Evolutionary conservation across 1,140 invertebrate species (phyloP).

Genomic region (Aleiodes sp.): DNA sequence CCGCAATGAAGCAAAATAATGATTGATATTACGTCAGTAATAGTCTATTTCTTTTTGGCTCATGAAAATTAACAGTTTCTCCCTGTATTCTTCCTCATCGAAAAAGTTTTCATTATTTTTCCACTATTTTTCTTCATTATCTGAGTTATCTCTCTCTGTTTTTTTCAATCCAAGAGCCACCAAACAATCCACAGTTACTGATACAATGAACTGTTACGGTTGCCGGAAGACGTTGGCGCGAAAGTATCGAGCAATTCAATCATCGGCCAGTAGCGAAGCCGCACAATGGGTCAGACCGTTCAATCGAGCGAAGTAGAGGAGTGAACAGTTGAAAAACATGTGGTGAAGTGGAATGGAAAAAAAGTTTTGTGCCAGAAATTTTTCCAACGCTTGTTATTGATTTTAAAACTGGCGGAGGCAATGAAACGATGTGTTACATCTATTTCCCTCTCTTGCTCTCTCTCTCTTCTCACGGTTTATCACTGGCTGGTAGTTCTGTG

Average conservation of each 20-base stretch:
- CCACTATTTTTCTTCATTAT: background rate
- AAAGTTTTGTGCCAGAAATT: slow-evolving; percentile 4
- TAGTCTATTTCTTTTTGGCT: no score
- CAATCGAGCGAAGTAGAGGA: background rate
- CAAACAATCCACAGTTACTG: background rate
- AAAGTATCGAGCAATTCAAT: slow-evolving; percentile 12
- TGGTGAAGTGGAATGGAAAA: background rate
- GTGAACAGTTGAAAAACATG: background rate
- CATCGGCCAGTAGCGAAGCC: background rate
- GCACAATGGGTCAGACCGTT: background rate
- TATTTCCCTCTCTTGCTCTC: no score
- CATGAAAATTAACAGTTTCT: no score
- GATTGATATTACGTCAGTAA: no score
- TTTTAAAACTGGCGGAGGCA: background rate
- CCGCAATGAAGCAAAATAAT: no score
- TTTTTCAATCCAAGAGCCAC: background rate
- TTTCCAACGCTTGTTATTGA: slow-evolving; percentile 2
- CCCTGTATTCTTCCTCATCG: no score
- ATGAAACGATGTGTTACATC: background rate
- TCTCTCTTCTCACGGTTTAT: no score
- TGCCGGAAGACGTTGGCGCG: background rate
- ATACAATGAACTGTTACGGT: background rate
- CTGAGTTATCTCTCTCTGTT: background rate
- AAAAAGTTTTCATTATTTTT: background rate
- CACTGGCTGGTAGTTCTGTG: background rate